phyloP scores from a whole-genome alignment of 2,888 invertebrate genomes.

The Aradus depressus region DNA sequence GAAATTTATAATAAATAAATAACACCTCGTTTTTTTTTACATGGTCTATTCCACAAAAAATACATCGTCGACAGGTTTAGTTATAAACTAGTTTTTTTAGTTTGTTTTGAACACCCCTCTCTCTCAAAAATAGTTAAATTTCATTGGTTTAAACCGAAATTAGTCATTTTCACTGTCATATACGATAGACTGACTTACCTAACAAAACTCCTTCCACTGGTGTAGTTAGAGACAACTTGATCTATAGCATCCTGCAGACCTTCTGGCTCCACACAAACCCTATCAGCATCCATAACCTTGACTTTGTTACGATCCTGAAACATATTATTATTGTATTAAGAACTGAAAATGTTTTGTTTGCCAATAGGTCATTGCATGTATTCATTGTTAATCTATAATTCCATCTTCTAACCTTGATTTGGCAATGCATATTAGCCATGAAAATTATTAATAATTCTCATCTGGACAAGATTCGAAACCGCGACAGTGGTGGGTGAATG shows the following conservation, averaged over 20 bases:
- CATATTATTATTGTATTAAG: not conserved
- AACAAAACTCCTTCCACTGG: conserved; percentile 74
- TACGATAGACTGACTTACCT: conserved; percentile 40
- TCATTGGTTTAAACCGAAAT: not conserved
- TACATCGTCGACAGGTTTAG: too few relatives aligned
- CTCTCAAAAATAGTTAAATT: too few relatives aligned
- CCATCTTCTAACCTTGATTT: not conserved
- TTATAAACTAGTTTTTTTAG: too few relatives aligned
- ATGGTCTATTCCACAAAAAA: not conserved
- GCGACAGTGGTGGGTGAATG: too few relatives aligned
- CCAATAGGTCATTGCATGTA: too few relatives aligned
- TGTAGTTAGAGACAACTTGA: conserved; percentile 53
- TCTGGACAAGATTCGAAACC: too few relatives aligned
- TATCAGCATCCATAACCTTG: conserved; percentile 77
- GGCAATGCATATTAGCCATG: not conserved
- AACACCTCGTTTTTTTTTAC: not conserved
- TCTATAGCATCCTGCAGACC: conserved; percentile 77
- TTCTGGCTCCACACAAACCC: conserved; percentile 63
- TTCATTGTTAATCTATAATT: too few relatives aligned
- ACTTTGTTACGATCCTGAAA: conserved; percentile 68
- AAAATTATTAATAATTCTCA: too few relatives aligned
- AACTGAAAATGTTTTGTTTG: not conserved
- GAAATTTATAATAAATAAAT: too few relatives aligned
- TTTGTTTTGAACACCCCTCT: too few relatives aligned
- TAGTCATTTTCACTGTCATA: not conserved